Evolutionary conservation across 2,888 invertebrate species (phyloP).

Genomic region (Brachyptera putata): DNA sequence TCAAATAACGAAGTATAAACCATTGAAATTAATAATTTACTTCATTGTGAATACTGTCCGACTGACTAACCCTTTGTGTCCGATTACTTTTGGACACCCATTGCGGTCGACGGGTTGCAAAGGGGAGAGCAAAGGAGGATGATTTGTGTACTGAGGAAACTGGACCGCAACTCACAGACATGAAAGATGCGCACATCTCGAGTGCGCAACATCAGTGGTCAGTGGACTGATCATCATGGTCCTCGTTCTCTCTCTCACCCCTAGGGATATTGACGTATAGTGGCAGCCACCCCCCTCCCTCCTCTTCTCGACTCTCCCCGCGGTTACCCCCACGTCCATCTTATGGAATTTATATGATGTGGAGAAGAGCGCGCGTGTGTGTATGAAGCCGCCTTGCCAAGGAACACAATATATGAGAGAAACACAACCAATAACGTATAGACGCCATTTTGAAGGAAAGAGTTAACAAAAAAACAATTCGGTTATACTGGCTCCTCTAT

Average conservation of each 20-base stretch:
- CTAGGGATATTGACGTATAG: constrained; percentile 30
- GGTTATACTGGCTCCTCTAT: too few species aligned
- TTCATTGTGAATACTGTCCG: too few species aligned
- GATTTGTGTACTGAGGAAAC: constrained; percentile 23
- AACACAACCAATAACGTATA: constrained; percentile 28
- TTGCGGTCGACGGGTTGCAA: constrained; percentile 21
- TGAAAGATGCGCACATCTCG: constrained; percentile 21
- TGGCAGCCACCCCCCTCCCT: constrained; percentile 29
- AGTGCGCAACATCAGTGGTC: constrained; percentile 19
- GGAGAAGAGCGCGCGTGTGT: constrained; percentile 41
- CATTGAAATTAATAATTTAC: too few species aligned
- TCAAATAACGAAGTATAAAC: too few species aligned
- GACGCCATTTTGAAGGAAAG: constrained; percentile 26
- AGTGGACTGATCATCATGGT: constrained; percentile 30
- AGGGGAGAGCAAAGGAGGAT: constrained; percentile 21
- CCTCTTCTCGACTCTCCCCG: too few species aligned
- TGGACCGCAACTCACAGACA: constrained; percentile 16
- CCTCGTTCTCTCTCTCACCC: constrained; percentile 31
- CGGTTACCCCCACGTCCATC: constrained; percentile 41
- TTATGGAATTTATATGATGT: constrained; percentile 49
- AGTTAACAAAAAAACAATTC: constrained; percentile 7
- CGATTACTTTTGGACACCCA: constrained; percentile 22
- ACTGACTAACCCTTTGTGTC: constrained; percentile 1
- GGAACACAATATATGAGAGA: constrained; percentile 13
- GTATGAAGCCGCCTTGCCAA: constrained; percentile 21